Conservation (phyloP, 1,140 invertebrate genomes). For the Anthonomus grandis region DNA sequence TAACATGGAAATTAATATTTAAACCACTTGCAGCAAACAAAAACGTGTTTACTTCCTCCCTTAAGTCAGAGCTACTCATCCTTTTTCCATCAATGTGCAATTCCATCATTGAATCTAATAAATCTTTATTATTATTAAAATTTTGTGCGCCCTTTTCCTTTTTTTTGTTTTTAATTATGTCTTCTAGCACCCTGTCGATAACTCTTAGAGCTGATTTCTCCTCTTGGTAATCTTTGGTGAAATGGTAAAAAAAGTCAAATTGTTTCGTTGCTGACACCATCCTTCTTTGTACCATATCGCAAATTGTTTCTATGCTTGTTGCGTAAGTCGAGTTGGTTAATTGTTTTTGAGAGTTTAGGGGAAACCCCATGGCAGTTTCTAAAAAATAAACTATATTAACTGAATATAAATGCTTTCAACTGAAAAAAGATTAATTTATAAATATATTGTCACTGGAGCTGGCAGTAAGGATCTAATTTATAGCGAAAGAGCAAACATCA, state of each 20-base stretch:
- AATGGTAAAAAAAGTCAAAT: constrained; percentile 14
- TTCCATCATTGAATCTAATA: constrained; percentile 21
- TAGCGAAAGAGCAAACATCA: too few species aligned
- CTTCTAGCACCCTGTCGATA: constrained; percentile 8
- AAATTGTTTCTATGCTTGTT: constrained; percentile 1
- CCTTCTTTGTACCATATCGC: neutral
- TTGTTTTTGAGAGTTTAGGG: neutral
- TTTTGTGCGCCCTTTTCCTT: neutral
- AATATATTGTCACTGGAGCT: too few species aligned
- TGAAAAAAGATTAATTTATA: too few species aligned
- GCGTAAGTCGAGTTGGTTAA: neutral
- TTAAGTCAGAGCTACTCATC: constrained; percentile 11
- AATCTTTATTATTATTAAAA: neutral
- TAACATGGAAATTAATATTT: neutral
- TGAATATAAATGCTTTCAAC: neutral
- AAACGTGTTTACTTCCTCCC: constrained; percentile 23
- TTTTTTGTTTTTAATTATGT: constrained; percentile 12
- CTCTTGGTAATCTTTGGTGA: constrained; percentile 6
- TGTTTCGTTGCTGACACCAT: constrained; percentile 2
- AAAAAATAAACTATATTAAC: neutral
- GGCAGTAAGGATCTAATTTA: too few species aligned
- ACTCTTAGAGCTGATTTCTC: constrained; percentile 11
- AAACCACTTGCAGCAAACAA: constrained; percentile 20
- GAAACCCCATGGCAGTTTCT: constrained; percentile 11
- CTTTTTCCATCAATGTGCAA: constrained; percentile 16